Evolutionary conservation across 2,797 vertebrate genomes (phyloP), one percentile per base, ranked within the genome.

Genomic region (Microctenopoma lineatum): DNA sequence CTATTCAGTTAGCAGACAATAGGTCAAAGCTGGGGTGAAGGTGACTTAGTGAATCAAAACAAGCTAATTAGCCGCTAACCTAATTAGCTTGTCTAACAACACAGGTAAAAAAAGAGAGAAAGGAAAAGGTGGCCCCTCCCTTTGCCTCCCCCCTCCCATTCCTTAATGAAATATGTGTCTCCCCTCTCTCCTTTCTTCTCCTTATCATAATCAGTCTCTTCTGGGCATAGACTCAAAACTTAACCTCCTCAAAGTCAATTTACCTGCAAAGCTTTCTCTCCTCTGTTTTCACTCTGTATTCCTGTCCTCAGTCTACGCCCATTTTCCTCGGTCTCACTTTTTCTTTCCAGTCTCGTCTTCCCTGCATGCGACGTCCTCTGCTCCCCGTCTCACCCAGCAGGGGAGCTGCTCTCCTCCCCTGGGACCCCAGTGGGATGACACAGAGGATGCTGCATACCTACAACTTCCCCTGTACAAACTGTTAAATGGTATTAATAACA

Each of bases 241-340:
- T 92, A 90, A 90, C 89, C 89, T 90, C 84, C 81, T 87, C 87
- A 92, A 90, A 91, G 90, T 91, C 87, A 92, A 88, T 90, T 87
- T 90, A 84, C 62, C 80, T 75, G 59, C 57, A 47, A 72, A 52
- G 65, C 58, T 67, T 55, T 67, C 64, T 80, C 76, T 77, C 42
- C 47, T 47, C 47, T 73, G 51, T 69, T 83, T 70, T 77, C 68
- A 64, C 46, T 70, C 62, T 73, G 42, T 52, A n/a, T 73, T 75
- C 46, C 39, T 79, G 71, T 83, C 75, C 77, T 88, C 26, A 45
- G 26, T 29, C 15, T 36, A 55, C 26, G 41, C 52, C 32, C 65
- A 53, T 63, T 75, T 73, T 67, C 77, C 53, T 75, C 53, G 65
- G 39, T 74, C 67, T 70, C 51, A 21, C 73, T 56, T 62, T 51